Evolutionary conservation across 2,797 vertebrate species (phyloP).

Genomic region (Chloroceryle inda): DNA sequence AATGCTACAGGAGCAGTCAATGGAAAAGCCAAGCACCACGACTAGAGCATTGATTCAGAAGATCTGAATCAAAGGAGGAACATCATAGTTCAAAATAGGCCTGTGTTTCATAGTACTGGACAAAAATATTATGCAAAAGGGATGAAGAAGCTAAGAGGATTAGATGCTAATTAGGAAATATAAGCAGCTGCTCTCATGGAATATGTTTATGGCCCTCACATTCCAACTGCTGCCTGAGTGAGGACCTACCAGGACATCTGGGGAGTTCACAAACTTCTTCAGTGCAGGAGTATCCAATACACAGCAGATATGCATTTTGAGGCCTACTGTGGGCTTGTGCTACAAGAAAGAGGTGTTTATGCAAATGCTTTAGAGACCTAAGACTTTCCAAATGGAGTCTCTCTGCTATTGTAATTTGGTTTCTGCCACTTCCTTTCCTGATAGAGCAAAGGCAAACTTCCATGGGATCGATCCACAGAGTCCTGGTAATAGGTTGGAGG

Average conservation of each 20-base stretch:
- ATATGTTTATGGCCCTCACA: neutral
- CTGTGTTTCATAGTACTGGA: conserved; percentile 1
- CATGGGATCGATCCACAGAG: accelerated
- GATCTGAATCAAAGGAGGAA: neutral
- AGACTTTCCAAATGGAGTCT: neutral
- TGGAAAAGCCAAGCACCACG: conserved; percentile 31
- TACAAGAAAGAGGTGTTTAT: neutral
- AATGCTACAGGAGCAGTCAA: conserved; percentile 43
- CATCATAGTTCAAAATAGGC: neutral
- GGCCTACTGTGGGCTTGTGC: neutral
- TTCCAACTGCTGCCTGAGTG: neutral
- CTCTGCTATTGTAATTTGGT: neutral
- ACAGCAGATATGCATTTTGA: neutral
- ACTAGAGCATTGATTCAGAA: neutral
- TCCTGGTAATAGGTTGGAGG: neutral
- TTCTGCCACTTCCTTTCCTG: neutral
- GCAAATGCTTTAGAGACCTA: neutral
- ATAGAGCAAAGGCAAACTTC: neutral
- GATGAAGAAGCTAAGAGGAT: conserved; percentile 12
- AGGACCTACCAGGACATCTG: neutral
- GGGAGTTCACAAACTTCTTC: neutral
- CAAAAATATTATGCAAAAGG: conserved; percentile 13
- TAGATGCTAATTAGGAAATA: conserved; percentile 40
- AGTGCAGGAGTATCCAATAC: neutral
- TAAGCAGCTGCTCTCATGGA: neutral